A percentile compares a stretch with the other conserved stretches of the same genome.
phyloP scores from a whole-genome alignment of 2,888 invertebrate genomes.

The Lymantria dispar region DNA sequence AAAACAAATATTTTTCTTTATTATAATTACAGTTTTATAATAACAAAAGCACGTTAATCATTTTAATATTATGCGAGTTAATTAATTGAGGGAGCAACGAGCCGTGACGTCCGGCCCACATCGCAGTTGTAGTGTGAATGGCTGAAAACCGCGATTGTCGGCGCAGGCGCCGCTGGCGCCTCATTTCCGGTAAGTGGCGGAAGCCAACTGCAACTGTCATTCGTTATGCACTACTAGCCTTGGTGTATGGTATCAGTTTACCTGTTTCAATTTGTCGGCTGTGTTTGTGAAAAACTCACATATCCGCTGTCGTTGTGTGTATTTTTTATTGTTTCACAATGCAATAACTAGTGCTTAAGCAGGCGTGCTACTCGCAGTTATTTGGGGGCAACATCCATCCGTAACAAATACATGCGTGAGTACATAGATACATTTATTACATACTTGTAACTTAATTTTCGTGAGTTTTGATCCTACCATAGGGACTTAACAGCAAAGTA shows the following conservation, averaged over 20 bases:
- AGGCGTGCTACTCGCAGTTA: too few species aligned
- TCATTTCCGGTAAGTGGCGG: slow-evolving; percentile 63
- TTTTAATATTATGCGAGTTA: slow-evolving; percentile 32
- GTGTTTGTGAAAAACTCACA: background rate
- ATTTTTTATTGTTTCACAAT: background rate
- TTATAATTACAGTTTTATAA: slow-evolving; percentile 3
- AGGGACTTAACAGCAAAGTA: too few species aligned
- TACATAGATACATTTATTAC: too few species aligned
- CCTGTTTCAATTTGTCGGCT: slow-evolving; percentile 38
- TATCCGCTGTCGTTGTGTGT: background rate
- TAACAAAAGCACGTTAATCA: slow-evolving; percentile 10
- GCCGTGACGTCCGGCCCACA: slow-evolving; percentile 58
- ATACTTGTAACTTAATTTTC: too few species aligned
- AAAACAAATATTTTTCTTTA: slow-evolving; percentile 15
- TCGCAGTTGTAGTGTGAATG: slow-evolving; percentile 52
- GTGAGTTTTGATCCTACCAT: too few species aligned
- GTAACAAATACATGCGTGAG: too few species aligned
- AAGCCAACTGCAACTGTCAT: slow-evolving; percentile 71
- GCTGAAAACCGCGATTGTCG: slow-evolving; percentile 51
- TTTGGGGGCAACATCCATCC: too few species aligned
- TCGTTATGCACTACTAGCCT: slow-evolving; percentile 64
- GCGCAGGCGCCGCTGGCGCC: slow-evolving; percentile 69
- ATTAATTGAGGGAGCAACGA: slow-evolving; percentile 43
- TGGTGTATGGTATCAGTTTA: slow-evolving; percentile 56
- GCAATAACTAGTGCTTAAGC: too few species aligned